Conservation (phyloP, 2,888 invertebrate genomes). For the Eupithecia dodoneata region DNA sequence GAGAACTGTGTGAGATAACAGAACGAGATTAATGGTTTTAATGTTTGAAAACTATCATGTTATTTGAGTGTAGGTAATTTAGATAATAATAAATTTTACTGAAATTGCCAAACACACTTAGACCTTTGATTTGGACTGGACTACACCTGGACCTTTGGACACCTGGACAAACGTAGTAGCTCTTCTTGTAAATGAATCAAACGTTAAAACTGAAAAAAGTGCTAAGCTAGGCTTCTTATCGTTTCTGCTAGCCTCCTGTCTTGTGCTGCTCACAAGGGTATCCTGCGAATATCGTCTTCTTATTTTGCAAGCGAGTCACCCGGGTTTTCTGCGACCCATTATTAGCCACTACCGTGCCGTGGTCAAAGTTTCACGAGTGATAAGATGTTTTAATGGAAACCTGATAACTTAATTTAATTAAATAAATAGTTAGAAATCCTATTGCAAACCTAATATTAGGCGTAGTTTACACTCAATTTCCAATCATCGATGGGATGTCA, state of each 20-base stretch:
- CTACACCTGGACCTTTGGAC: too few relatives aligned
- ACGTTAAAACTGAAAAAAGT: too few relatives aligned
- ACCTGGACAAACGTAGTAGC: too few relatives aligned
- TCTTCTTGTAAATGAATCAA: too few relatives aligned
- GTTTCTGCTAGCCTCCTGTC: too few relatives aligned
- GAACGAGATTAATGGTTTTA: not conserved
- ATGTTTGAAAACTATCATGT: not conserved
- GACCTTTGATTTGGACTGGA: too few relatives aligned
- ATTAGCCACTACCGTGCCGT: not conserved
- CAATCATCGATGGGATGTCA: constrained; percentile 44
- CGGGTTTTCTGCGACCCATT: not conserved
- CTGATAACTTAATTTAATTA: constrained; percentile 3
- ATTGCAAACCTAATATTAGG: constrained; percentile 47
- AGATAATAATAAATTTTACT: too few relatives aligned
- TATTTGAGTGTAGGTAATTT: too few relatives aligned
- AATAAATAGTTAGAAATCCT: constrained; percentile 46
- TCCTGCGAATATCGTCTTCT: not conserved
- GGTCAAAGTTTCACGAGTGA: not conserved
- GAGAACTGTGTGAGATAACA: constrained; percentile 32
- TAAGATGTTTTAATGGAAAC: not conserved
- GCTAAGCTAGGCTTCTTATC: too few relatives aligned
- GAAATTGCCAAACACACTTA: too few relatives aligned
- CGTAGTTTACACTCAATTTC: constrained; percentile 50
- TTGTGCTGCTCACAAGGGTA: too few relatives aligned
- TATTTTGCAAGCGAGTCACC: not conserved